These are phyloP conservation scores for Halisarca cf. caerulea DNA, from an alignment of 37 sponge, comb jelly and placozoan species.

Conservation along the genomic window DNA sequence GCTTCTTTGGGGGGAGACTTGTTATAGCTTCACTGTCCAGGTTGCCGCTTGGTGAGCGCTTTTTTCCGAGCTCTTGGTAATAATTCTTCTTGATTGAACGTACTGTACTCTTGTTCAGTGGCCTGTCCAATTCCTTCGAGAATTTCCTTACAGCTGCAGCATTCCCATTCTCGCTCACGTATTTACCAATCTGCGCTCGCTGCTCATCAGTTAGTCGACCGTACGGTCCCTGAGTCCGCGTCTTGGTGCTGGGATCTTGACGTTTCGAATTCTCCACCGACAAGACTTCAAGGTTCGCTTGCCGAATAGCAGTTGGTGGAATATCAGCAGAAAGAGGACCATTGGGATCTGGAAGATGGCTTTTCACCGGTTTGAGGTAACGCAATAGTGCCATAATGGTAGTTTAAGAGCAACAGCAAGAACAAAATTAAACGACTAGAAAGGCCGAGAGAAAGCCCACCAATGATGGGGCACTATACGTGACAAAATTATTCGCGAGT, in stretches of 20 bases:
- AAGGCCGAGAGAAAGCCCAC: too few species aligned
- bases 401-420: conserved; percentile 1
- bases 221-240: background rate
- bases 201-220: conserved; percentile 27
- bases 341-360: conserved; percentile 19
- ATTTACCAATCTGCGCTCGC: conserved; percentile 16
- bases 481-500: background rate
- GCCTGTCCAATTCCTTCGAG: conserved; percentile 15
- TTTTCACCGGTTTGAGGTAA: conserved; percentile 25
- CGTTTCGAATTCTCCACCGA: too few species aligned
- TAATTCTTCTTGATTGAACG: conserved; percentile 30
- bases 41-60: background rate
- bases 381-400: conserved; percentile 29
- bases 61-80: conserved; percentile 21
- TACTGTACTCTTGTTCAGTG: conserved; percentile 29
- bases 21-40: conserved; percentile 3
- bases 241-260: conserved; percentile 8
- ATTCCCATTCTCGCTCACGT: conserved; percentile 11
- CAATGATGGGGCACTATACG: background rate
- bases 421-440: background rate
- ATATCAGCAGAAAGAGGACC: conserved; percentile 27
- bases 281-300: conserved; percentile 10
- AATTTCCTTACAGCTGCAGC: conserved; percentile 33
- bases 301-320: conserved; percentile 23
- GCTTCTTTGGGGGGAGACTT: conserved; percentile 28